Base-by-base conservation (phyloP, 2,888 invertebrate genomes). In the Eupithecia tripunctaria region DNA sequence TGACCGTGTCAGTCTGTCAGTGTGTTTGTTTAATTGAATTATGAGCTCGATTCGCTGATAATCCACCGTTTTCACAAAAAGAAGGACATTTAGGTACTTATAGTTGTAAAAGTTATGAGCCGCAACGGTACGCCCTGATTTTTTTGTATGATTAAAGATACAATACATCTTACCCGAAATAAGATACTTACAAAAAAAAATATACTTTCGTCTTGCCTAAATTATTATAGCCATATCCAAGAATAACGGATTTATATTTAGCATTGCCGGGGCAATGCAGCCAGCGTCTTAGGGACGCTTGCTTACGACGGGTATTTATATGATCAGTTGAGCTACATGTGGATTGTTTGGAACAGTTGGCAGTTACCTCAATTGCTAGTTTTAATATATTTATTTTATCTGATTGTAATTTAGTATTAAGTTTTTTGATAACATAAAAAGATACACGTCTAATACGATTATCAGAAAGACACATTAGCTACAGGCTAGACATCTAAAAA, bases 21-120 rank as follows among this genome's bases (percentile, higher is more conserved):
- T 77, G 81, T 83, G 83, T 82, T 86, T 82, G 81, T 83, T 82
- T 84, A 80, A 83, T 82, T 82, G 78, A 81, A 82, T 85, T 80
- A 83, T 76, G 75, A 75, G 75, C 74, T 74, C 63, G 80, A 77
- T 81, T 68, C 77, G 77, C 75, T 74, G 81, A 83, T 80, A 80
- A 79, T 78, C 78, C 73, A 76, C 74, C 66, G 63, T 68, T 72
- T 67, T 70, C 65, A 67, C 69, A 74, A 69, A 69, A 67, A 65
- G 67, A 75, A 75, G 75, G 75, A 60, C 75, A 65, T 51, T 68
- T 38, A 8, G 8, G 36, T 67, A 63, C 51, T 51, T 32, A 18
- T 32, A 32, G 18, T 32, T 62, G 15, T 62, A 18, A 62, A 25
- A 29, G 32, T 32, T 62, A 62, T 62, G 62, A 29, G 59, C 59